Evolutionary conservation across 1,140 invertebrate genomes (phyloP).

Genomic region (Drosophila repletoides): DNA sequence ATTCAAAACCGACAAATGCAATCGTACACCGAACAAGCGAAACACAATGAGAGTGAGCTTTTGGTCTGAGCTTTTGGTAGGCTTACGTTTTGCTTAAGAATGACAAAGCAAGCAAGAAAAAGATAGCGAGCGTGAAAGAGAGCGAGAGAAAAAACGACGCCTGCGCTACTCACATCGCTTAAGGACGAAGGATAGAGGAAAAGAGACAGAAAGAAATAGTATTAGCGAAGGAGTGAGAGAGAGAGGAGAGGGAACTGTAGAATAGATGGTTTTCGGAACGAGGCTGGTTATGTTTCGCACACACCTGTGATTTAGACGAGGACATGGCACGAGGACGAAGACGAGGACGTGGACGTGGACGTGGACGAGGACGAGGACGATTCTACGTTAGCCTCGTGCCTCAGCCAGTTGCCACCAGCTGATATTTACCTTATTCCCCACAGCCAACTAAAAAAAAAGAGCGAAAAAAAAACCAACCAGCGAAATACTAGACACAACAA

Average conservation of each 20-base stretch:
- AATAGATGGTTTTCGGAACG: constrained; percentile 1
- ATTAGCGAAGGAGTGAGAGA: background rate
- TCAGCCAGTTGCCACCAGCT: constrained; percentile 60
- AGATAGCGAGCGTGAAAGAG: background rate
- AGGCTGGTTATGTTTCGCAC: constrained; percentile 65
- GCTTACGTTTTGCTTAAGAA: too few relatives aligned
- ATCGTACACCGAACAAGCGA: constrained; percentile 39
- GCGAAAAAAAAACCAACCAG: background rate
- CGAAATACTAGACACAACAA: constrained; percentile 64
- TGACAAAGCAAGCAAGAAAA: background rate
- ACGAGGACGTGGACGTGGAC: constrained; percentile 23
- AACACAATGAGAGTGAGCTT: constrained; percentile 17
- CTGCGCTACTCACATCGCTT: constrained; percentile 1
- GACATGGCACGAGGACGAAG: constrained; percentile 29
- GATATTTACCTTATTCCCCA: constrained; percentile 72
- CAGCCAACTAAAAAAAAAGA: constrained; percentile 16
- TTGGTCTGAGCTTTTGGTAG: constrained; percentile 1
- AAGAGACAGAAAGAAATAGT: background rate
- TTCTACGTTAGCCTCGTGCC: constrained; percentile 42
- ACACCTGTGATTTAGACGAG: constrained; percentile 76
- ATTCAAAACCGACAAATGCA: constrained; percentile 48
- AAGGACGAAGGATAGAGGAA: background rate
- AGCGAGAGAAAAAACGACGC: background rate
- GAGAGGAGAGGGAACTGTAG: constrained; percentile 6
- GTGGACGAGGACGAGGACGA: constrained; percentile 24